Percentiles rank a stretch among this genome's conserved stretches.
Evolutionary conservation across 2,888 invertebrate species (phyloP).

Genomic region (Bimastos eiseni): DNA sequence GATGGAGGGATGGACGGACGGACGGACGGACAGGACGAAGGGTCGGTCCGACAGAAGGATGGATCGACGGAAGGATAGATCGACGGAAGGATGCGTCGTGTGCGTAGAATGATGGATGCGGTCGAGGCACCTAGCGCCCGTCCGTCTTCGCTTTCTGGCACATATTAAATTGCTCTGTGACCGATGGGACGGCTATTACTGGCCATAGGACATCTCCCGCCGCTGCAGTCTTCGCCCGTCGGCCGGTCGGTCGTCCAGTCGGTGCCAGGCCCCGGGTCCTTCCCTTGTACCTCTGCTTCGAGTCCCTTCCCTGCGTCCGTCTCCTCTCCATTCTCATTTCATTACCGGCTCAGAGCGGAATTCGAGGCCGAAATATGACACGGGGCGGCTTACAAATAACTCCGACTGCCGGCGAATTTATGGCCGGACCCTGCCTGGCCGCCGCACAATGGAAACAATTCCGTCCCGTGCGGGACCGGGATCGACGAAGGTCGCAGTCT

Average conservation of each 20-base stretch:
- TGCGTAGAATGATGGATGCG: constrained; percentile 16
- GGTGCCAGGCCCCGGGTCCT: background rate
- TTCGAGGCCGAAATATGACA: constrained; percentile 23
- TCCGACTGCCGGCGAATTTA: constrained; percentile 22
- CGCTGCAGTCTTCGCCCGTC: background rate
- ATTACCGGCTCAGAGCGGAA: constrained; percentile 22
- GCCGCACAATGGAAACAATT: constrained; percentile 25
- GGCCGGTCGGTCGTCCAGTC: background rate
- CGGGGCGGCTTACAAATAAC: constrained; percentile 24
- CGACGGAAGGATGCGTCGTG: background rate
- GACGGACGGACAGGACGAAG: background rate
- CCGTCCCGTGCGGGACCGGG: constrained; percentile 10
- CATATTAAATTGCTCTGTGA: constrained; percentile 34
- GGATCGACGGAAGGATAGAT: background rate
- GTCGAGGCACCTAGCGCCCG: constrained; percentile 20
- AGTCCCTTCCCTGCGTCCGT: background rate
- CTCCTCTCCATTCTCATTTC: constrained; percentile 22
- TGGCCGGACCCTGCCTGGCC: background rate
- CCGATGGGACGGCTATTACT: constrained; percentile 29
- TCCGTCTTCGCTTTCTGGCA: constrained; percentile 28
- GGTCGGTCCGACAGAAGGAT: background rate
- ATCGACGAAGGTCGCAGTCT: constrained; percentile 24
- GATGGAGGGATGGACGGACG: background rate
- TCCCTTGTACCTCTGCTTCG: background rate
- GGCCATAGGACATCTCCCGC: constrained; percentile 5